These are phyloP conservation scores for Phalacrocorax pelagicus DNA, from an alignment of 2,113 vertebrate genomes.

Conservation along the genomic window DNA sequence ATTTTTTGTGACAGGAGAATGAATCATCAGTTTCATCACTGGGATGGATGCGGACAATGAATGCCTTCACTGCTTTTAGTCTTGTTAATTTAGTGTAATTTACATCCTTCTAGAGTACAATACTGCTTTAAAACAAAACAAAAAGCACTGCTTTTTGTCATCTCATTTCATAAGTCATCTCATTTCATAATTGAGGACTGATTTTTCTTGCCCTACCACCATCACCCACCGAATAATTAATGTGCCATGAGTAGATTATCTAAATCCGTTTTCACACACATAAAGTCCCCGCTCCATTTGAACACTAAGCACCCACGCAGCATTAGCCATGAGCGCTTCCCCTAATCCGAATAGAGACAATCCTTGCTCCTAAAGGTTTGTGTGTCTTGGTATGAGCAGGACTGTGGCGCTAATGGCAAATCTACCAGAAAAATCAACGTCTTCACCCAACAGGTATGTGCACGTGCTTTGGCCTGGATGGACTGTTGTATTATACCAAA, in stretches of 20 bases:
- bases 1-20: conserved; percentile 43
- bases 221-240: not conserved
- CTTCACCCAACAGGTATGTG: not conserved
- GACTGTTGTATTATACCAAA: not conserved
- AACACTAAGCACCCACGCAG: not conserved
- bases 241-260: not conserved
- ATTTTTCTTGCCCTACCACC: not conserved
- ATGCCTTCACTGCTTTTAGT: not conserved
- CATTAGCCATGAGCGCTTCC: fast-evolving
- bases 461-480: not conserved
- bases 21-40: conserved; percentile 43
- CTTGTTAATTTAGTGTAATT: not conserved
- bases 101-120: not conserved
- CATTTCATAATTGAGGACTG: not conserved
- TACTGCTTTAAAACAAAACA: not conserved
- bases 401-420: not conserved
- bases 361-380: not conserved
- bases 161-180: not conserved
- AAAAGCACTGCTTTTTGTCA: not conserved
- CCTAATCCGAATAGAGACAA: not conserved
- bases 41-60: not conserved
- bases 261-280: not conserved
- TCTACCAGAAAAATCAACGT: not conserved
- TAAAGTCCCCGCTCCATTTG: not conserved
- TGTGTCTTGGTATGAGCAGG: not conserved